Evolutionary conservation across 2,888 invertebrate genomes (phyloP).

Genomic region (Rhagophthalmus giganteus): DNA sequence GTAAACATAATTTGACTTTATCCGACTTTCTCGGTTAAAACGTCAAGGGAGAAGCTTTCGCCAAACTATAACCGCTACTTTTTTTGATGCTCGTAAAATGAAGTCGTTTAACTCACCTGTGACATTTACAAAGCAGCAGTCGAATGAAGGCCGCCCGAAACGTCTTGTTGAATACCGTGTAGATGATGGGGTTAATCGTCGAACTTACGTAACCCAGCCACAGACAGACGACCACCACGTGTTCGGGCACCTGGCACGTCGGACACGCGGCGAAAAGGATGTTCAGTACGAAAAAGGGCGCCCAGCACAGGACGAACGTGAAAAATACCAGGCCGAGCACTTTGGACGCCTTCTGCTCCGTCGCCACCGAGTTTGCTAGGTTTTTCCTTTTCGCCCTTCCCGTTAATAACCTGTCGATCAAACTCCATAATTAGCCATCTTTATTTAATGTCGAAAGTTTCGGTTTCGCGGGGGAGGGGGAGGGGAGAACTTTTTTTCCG

Average conservation of each 20-base stretch:
- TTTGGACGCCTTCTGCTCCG: conserved; percentile 94
- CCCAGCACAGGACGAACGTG: conserved; percentile 91
- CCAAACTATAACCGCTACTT: too few relatives aligned
- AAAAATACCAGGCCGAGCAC: conserved; percentile 90
- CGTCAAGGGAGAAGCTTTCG: too few relatives aligned
- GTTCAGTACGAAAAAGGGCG: conserved; percentile 88
- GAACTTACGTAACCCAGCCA: conserved; percentile 94
- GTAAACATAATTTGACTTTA: too few relatives aligned
- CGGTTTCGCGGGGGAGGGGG: not conserved
- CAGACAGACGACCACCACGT: conserved; percentile 78
- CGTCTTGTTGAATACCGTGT: conserved; percentile 89
- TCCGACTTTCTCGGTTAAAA: too few relatives aligned
- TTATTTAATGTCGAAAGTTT: conserved; percentile 1
- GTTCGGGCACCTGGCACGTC: conserved; percentile 72
- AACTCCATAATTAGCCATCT: not conserved
- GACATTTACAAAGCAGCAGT: conserved; percentile 73
- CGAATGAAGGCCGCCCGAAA: conserved; percentile 85
- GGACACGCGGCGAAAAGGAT: conserved; percentile 85
- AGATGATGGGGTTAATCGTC: conserved; percentile 92
- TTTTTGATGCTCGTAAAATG: too few relatives aligned
- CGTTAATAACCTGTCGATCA: conserved; percentile 64
- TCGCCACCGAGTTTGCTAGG: conserved; percentile 79
- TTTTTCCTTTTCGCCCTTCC: conserved; percentile 71
- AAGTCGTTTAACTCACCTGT: conserved; percentile 68
- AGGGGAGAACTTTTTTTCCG: too few relatives aligned